phyloP scores from a whole-genome alignment of 2,113 vertebrate species.

The Scartelaos histophorus region DNA sequence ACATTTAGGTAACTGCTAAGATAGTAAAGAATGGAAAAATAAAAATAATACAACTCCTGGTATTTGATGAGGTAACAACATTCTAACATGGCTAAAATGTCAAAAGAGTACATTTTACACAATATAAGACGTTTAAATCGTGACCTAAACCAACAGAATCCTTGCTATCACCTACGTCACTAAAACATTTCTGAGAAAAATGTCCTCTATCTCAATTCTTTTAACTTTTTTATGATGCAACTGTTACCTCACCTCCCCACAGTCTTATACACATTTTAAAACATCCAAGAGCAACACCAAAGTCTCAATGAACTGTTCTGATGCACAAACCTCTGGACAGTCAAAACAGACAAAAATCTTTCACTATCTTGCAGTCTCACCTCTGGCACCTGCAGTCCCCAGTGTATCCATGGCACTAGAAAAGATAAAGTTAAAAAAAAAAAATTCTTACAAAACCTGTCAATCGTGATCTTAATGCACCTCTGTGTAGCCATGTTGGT shows the following conservation, averaged over 20 bases:
- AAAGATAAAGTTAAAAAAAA: constrained; percentile 57
- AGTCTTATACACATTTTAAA: constrained; percentile 31
- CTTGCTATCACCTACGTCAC: neutral
- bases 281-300: constrained; percentile 18
- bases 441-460: constrained; percentile 24
- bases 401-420: constrained; percentile 24
- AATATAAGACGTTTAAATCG: neutral
- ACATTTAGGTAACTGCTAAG: too few species aligned
- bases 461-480: constrained; percentile 53
- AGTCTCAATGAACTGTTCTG: constrained; percentile 18
- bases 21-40: too few species aligned
- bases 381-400: constrained; percentile 31
- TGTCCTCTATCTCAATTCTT: constrained; percentile 13
- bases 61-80: too few species aligned
- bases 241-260: constrained; percentile 46
- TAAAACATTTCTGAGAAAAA: neutral
- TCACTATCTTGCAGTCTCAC: constrained; percentile 35
- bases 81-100: too few species aligned
- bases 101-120: neutral
- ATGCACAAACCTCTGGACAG: constrained; percentile 29
- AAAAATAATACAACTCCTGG: too few species aligned
- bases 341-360: neutral
- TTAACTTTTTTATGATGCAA: constrained; percentile 51
- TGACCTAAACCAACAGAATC: neutral
- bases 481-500: constrained; percentile 55